phyloP scores from a whole-genome alignment of 2,888 invertebrate species.

The Drosophila melanocephala region DNA sequence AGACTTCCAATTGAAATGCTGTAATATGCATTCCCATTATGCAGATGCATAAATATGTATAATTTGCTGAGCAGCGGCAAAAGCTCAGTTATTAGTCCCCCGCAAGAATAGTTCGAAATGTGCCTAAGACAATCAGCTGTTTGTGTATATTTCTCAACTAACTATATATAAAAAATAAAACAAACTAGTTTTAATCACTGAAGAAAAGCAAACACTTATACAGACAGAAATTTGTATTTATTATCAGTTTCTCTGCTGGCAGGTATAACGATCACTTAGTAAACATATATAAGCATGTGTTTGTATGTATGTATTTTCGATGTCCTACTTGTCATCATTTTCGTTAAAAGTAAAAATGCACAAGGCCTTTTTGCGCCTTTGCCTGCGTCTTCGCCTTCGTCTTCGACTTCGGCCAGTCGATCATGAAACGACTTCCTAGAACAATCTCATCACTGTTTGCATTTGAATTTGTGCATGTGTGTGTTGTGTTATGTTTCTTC shows the following conservation, averaged over 20 bases:
- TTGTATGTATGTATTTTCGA: not conserved
- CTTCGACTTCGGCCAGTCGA: slow-evolving; percentile 5
- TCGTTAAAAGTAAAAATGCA: slow-evolving; percentile 27
- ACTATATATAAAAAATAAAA: not conserved
- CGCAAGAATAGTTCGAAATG: not conserved
- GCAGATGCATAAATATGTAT: not conserved
- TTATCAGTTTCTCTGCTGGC: not conserved
- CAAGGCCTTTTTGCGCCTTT: slow-evolving; percentile 3
- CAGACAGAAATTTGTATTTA: not conserved
- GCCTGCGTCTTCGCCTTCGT: not conserved
- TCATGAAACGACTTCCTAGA: slow-evolving; percentile 43
- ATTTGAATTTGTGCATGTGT: not conserved
- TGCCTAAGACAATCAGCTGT: not conserved
- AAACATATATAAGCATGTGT: not conserved
- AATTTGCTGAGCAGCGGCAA: not conserved
- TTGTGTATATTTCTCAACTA: not conserved
- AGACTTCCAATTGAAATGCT: not conserved
- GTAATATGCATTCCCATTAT: not conserved
- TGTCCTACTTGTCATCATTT: slow-evolving; percentile 5
- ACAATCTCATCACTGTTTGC: slow-evolving; percentile 12
- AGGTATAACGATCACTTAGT: not conserved
- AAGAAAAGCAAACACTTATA: not conserved
- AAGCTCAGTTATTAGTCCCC: not conserved
- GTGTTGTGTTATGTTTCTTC: slow-evolving; percentile 1
- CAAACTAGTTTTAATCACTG: not conserved